phyloP scores from a whole-genome alignment of 35 echinoderm and acorn worm species.

The Hemicentrotus pulcherrimus region DNA sequence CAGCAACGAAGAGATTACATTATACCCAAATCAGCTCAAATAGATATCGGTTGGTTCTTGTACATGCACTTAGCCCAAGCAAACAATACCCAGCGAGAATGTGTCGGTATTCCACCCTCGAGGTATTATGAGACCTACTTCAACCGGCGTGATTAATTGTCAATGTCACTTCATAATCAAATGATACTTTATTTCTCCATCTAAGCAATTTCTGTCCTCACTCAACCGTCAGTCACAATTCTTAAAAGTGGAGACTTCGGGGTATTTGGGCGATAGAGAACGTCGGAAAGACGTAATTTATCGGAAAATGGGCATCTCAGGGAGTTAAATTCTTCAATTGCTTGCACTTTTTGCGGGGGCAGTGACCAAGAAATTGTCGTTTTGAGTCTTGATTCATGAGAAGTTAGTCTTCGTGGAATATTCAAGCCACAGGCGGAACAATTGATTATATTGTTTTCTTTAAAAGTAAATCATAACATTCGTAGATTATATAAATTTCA shows the following conservation, averaged over 20 bases:
- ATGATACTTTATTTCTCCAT: constrained; percentile 13
- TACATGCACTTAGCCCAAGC: background rate
- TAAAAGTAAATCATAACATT: background rate
- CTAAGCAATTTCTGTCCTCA: background rate
- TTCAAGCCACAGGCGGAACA: background rate
- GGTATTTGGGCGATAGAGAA: background rate
- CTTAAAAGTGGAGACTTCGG: background rate
- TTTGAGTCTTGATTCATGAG: background rate
- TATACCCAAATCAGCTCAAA: background rate
- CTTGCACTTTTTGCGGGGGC: background rate
- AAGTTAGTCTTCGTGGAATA: background rate
- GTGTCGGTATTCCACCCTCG: background rate
- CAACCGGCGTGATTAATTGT: background rate
- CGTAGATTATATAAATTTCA: background rate
- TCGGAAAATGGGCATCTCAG: background rate
- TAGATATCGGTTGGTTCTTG: background rate
- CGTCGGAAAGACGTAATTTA: background rate
- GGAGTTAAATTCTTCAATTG: background rate
- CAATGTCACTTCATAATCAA: constrained; percentile 12
- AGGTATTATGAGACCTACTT: background rate
- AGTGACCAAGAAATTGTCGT: background rate
- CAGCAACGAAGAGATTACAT: background rate
- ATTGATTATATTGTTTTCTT: background rate
- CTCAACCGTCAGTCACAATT: constrained; percentile 1
- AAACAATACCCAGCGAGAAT: background rate